Evolutionary conservation across 2,113 vertebrate genomes (phyloP).

Genomic region (Ciconia maguari): DNA sequence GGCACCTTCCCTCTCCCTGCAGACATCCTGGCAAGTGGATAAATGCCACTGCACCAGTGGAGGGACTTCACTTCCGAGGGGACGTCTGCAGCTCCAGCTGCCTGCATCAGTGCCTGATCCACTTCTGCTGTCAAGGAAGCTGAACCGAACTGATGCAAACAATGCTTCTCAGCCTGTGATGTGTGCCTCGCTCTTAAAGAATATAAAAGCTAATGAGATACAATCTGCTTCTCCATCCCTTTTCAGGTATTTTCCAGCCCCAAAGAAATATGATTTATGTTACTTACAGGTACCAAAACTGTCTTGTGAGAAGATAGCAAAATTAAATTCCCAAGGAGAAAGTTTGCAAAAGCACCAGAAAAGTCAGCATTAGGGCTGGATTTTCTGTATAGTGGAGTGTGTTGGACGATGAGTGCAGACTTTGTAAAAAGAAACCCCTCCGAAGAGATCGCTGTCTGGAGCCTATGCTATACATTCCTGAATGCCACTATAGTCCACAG

Average conservation of each 20-base stretch:
- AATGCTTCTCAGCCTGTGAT: neutral
- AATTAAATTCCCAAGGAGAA: neutral
- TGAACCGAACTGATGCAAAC: neutral
- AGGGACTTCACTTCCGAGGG: neutral
- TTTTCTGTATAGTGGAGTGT: neutral
- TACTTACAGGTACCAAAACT: neutral
- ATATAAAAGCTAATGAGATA: neutral
- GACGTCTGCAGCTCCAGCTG: neutral
- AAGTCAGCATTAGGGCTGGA: neutral
- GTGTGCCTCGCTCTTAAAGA: neutral
- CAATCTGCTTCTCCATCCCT: neutral
- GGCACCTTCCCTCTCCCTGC: neutral
- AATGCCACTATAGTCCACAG: neutral
- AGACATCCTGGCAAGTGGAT: neutral
- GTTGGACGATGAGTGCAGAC: neutral
- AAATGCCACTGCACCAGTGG: neutral
- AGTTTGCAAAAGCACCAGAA: neutral
- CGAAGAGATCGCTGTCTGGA: neutral
- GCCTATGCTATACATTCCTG: neutral
- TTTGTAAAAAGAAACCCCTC: neutral
- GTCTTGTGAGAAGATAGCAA: neutral
- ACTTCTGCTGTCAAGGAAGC: neutral
- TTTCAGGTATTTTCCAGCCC: neutral
- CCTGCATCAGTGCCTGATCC: neutral
- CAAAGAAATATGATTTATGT: neutral